A percentile compares a stretch with the other conserved stretches of the same genome.
Evolutionary conservation across 2,888 invertebrate species (phyloP).

Genomic region (Salticus scenicus): DNA sequence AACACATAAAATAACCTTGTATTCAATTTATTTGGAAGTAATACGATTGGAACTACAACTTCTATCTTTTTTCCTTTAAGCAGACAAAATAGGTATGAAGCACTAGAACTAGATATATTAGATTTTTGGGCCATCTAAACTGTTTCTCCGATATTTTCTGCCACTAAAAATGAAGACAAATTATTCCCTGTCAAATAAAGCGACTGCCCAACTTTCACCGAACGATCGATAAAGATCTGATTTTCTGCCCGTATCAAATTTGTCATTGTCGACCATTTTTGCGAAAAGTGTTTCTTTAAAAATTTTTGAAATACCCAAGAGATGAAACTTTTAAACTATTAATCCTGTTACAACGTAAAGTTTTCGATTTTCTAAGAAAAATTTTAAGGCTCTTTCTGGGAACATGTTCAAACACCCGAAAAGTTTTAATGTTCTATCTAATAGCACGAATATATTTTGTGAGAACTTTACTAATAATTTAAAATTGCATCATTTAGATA

Average conservation of each 20-base stretch:
- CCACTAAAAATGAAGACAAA: slow-evolving; percentile 53
- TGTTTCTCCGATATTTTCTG: neutral
- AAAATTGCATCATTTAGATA: too few species aligned
- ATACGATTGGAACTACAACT: neutral
- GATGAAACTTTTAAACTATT: too few species aligned
- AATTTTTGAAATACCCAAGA: too few species aligned
- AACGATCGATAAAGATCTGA: slow-evolving; percentile 45
- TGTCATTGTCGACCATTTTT: slow-evolving; percentile 12
- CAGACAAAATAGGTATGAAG: slow-evolving; percentile 4
- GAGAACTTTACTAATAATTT: too few species aligned
- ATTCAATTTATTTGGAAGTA: slow-evolving; percentile 1
- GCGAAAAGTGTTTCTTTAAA: neutral
- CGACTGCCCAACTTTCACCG: slow-evolving; percentile 43
- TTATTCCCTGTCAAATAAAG: slow-evolving; percentile 44
- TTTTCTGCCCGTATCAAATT: slow-evolving; percentile 38
- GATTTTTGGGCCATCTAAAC: slow-evolving; percentile 1
- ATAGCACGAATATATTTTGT: too few species aligned
- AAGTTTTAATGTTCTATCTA: too few species aligned
- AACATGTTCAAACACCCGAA: too few species aligned
- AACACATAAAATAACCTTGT: neutral
- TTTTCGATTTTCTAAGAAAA: too few species aligned
- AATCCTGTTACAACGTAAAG: too few species aligned
- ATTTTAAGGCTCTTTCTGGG: too few species aligned
- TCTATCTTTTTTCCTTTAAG: neutral
- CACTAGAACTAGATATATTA: neutral